Conservation (phyloP, 2,113 vertebrate species). For the Dasyurus viverrinus region DNA sequence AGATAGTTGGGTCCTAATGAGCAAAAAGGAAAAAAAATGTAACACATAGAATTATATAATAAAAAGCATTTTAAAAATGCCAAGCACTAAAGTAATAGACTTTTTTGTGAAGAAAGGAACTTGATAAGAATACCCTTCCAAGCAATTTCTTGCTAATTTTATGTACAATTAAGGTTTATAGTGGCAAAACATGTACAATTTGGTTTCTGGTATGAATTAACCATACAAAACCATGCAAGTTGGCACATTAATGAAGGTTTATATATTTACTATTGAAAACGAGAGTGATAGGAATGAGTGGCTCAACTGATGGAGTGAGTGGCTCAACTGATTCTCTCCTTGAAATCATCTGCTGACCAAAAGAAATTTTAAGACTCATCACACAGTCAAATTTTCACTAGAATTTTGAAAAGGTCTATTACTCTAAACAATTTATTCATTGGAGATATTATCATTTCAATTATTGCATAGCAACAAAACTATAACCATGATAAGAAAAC, state of each 20-base stretch:
- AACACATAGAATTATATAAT: neutral
- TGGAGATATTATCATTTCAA: neutral
- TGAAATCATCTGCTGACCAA: slow-evolving; percentile 9
- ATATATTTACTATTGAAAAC: neutral
- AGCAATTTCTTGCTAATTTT: neutral
- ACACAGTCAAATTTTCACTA: neutral
- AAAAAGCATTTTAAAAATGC: neutral
- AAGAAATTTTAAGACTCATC: slow-evolving; percentile 2
- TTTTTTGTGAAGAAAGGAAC: slow-evolving; percentile 31
- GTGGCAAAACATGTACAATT: neutral
- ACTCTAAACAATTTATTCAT: neutral
- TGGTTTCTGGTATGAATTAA: slow-evolving; percentile 35
- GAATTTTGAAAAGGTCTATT: neutral
- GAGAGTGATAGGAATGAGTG: neutral
- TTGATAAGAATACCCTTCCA: neutral
- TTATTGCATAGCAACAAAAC: neutral
- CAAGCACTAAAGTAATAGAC: neutral
- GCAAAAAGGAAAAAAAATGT: neutral
- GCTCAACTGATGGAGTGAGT: neutral
- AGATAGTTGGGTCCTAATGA: neutral
- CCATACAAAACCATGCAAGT: neutral
- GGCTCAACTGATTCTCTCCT: neutral
- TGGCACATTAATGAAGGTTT: neutral
- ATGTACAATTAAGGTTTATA: slow-evolving; percentile 1
- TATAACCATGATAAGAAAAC: neutral